Evolutionary conservation across 2,797 vertebrate genomes (phyloP), one percentile per base, ranked within the genome.

Genomic region (Hoplostethus mediterraneus): DNA sequence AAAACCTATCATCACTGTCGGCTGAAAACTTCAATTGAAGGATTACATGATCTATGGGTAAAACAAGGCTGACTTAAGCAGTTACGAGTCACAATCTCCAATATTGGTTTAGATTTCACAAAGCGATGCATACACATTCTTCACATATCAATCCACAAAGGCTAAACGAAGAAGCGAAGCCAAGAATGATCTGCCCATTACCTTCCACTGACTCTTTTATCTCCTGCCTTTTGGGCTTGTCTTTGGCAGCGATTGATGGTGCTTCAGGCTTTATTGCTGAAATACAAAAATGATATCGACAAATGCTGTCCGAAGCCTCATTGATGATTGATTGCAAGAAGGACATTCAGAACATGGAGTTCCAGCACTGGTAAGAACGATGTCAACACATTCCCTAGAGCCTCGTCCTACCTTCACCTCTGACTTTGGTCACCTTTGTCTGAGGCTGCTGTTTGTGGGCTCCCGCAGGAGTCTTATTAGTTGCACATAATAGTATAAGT

Each of bases 161-260:
- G 21, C 17, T 21, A 12, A 63, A 72, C 16, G 48, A 71, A 36
- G 17, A 55, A 75, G 33, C 54, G 47, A 55, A 47, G 48, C 0
- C 25, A 2, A 40, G 4, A 57, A 31, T 64, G n/a, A 16, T 54
- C 1, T 31, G 5, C 64, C 38, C 62, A 76, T 85, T 87, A 91
- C 86, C 91, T 89, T 87, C 70, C 13, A 84, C 71, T 38, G 57
- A 82, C 69, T 91, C 84, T 63, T 58, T 59, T 63, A 88, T 84
- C 49, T 76, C 78, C 68, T 87, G 83, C 53, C 33, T 84, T 61
- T 71, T 69, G 33, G 67, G 45, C 53, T 69, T 49, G 21, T 72
- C 80, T 86, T 76, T 79, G 65, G 11, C 60, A 69, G 55, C 58
- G 67, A 60, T 5, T 21, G 71, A 62, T 0, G 57, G 31, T 45